Evolutionary conservation across 2,113 vertebrate genomes (phyloP).

Genomic region (Callipepla californica): DNA sequence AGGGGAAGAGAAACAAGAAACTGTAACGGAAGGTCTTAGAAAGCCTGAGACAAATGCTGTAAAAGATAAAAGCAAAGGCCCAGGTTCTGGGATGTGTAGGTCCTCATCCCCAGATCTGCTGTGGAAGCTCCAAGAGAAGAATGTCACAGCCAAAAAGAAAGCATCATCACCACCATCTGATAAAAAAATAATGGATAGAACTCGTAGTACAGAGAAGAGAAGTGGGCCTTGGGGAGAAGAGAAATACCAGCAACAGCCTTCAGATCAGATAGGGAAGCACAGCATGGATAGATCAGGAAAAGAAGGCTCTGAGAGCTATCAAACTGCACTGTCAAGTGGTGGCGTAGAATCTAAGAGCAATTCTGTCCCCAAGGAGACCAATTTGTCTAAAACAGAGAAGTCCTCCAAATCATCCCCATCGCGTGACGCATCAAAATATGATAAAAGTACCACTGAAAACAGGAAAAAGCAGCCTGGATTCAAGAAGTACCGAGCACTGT

Average conservation of each 20-base stretch:
- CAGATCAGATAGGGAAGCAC: not conserved
- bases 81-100: not conserved
- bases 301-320: not conserved
- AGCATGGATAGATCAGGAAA: not conserved
- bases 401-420: not conserved
- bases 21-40: not conserved
- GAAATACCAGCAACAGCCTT: not conserved
- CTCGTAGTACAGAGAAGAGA: not conserved
- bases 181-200: not conserved
- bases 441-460: not conserved
- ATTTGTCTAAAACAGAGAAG: not conserved
- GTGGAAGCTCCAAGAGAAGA: not conserved
- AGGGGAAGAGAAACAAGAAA: not conserved
- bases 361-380: not conserved
- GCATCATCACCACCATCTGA: not conserved
- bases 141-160: not conserved
- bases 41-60: not conserved
- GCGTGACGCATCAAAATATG: not conserved
- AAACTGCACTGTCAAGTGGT: not conserved
- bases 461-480: not conserved
- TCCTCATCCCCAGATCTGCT: not conserved
- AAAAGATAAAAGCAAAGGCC: not conserved
- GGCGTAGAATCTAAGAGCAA: not conserved
- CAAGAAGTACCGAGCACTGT: not conserved
- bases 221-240: not conserved